phyloP scores from a whole-genome alignment of 2,113 vertebrate species.

The Acrocephalus arundinaceus region DNA sequence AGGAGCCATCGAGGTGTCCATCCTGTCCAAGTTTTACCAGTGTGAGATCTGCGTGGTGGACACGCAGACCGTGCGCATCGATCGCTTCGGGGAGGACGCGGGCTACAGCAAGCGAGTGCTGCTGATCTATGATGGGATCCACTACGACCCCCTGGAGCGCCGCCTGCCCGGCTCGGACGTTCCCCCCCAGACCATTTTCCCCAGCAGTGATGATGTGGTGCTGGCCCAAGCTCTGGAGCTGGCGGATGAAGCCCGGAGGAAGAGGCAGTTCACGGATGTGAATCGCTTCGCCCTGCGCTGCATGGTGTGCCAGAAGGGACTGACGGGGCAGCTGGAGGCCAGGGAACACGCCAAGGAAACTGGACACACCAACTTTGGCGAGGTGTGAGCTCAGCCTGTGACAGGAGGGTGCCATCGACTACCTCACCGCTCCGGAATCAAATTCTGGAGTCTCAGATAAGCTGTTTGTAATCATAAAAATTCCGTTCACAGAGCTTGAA shows the following conservation, averaged over 20 bases:
- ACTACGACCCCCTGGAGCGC: constrained; percentile 93
- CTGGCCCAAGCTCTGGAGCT: constrained; percentile 92
- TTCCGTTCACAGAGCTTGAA: constrained; percentile 66
- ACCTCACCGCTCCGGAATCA: constrained; percentile 80
- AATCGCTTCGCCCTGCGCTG: constrained; percentile 92
- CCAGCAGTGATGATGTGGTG: constrained; percentile 86
- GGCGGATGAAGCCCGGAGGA: constrained; percentile 90
- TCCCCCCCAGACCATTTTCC: constrained; percentile 93
- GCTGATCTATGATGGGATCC: constrained; percentile 96
- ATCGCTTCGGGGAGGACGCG: constrained; percentile 94
- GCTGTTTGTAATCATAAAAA: constrained; percentile 65
- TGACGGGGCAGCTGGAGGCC: constrained; percentile 93
- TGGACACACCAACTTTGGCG: constrained; percentile 94
- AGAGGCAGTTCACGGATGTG: constrained; percentile 94
- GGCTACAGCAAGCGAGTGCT: constrained; percentile 90
- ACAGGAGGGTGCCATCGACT: constrained; percentile 75
- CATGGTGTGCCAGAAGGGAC: constrained; percentile 94
- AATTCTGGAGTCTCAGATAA: constrained; percentile 69
- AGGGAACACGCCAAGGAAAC: constrained; percentile 96
- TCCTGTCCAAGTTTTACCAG: constrained; percentile 94
- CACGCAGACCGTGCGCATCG: constrained; percentile 93
- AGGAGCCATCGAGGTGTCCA: constrained; percentile 96
- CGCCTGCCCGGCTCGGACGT: constrained; percentile 75
- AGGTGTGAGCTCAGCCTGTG: constrained; percentile 80
- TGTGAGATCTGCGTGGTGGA: constrained; percentile 98